Base-by-base conservation (phyloP, 2,888 invertebrate genomes). In the Alloplasta piceator region DNA sequence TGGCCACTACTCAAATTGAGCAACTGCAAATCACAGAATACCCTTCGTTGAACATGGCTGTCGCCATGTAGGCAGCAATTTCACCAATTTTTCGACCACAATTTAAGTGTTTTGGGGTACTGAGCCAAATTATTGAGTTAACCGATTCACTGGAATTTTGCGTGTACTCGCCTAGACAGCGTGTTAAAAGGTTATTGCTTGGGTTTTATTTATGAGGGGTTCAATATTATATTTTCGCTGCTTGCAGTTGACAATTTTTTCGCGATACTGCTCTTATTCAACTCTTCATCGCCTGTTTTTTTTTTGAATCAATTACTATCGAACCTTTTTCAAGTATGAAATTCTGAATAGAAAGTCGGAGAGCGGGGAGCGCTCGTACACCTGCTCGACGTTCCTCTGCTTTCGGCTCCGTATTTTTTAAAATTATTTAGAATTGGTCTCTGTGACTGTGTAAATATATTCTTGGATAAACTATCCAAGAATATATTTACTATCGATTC, bases 301-400 rank as follows among this genome's bases (percentile, higher is more conserved):
- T 43, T 43, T 43, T 6, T 43, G 4, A 43, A 43, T 43, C 4
- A 10, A 43, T 43, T 10, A 43, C 1, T 1, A 10, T 4, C 43
- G 4, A 43, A 9, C 10, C 10, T 1, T 43, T 4, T 1, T 4
- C 43, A n/a, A n/a, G n/a, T n/a, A n/a, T n/a, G n/a, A n/a, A n/a
- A n/a, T 1, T 3, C 10, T 43, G 43, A 10, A 43, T 43, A 43
- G 4, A 1, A 9, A 9, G 43, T 4, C n/a, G 0, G 9, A 10
- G 9, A 5, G 46, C 9, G 9, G 7, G 9, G 46, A 4, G n/a
- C 46, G 46, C 46, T 4, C 46, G 38, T 16, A 16, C 6, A 46
- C 43, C 64, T 48, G 64, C 64, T 64, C 64, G 64, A 64, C 48
- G 64, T 36, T 14, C 36, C 64, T 64, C 48, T 48, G 64, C 46